phyloP scores from a whole-genome alignment of 1,140 invertebrate species.

The Drosophila triauraria region DNA sequence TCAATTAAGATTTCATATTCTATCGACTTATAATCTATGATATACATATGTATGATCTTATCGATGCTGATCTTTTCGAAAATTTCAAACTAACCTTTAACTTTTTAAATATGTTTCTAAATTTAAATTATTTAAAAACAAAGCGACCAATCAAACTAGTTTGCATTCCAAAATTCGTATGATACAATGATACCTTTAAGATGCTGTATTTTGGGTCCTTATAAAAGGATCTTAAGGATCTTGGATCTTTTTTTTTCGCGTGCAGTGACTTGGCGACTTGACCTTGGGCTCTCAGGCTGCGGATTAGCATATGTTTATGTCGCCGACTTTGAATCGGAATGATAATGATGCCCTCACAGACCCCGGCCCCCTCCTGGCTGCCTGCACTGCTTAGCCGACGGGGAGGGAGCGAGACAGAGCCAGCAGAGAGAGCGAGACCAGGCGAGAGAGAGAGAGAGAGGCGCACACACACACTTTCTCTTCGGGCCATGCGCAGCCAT shows the following conservation, averaged over 20 bases:
- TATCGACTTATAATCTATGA: no score
- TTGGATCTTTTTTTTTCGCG: not conserved
- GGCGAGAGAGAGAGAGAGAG: conserved; percentile 5
- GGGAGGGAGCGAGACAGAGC: conserved; percentile 8
- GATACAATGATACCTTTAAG: no score
- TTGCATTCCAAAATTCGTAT: no score
- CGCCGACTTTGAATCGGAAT: conserved; percentile 3
- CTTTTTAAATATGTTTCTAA: no score
- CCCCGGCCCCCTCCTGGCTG: not conserved
- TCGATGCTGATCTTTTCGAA: no score
- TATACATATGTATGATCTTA: no score
- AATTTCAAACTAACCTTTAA: no score
- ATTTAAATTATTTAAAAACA: no score
- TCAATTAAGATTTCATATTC: no score
- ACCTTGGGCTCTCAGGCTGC: not conserved
- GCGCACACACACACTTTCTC: conserved; percentile 19
- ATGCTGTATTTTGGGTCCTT: no score
- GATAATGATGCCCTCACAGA: not conserved
- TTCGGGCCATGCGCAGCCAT: conserved; percentile 68
- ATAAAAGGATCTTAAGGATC: not conserved
- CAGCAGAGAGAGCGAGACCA: not conserved
- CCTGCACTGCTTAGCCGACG: conserved; percentile 15
- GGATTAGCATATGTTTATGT: not conserved
- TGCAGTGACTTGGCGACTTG: not conserved
- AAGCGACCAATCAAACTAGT: no score